Evolutionary conservation across 2,797 vertebrate species (phyloP).

Genomic region (Onychomys torridus): DNA sequence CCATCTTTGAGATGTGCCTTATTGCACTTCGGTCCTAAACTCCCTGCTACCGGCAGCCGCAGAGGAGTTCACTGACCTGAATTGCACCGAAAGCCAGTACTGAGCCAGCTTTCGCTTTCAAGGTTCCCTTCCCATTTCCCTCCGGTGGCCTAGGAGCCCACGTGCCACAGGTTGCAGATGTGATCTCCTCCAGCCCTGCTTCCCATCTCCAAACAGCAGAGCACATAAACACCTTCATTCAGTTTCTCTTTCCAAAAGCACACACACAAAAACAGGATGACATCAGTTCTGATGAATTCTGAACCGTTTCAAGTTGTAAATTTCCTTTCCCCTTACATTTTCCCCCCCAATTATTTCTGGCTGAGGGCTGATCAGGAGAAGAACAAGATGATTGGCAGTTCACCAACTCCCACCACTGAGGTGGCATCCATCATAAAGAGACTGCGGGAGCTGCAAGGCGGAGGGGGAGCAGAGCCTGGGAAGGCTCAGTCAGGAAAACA

Average conservation of each 20-base stretch:
- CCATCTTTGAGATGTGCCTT: background rate
- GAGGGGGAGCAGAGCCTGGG: background rate
- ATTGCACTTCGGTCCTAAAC: background rate
- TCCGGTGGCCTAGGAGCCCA: no score
- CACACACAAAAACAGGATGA: background rate
- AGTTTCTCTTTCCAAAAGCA: background rate
- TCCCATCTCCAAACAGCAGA: background rate
- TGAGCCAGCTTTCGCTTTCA: background rate
- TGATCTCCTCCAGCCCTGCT: background rate
- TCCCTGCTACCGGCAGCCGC: background rate
- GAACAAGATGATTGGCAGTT: background rate
- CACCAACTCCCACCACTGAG: background rate
- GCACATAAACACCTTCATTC: background rate
- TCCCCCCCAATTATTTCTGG: background rate
- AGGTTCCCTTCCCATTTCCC: background rate
- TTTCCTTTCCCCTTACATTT: constrained; percentile 31
- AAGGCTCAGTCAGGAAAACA: rapidly evolving
- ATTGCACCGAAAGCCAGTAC: background rate
- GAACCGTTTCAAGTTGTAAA: background rate
- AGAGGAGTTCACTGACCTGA: background rate
- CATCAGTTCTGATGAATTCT: constrained; percentile 37
- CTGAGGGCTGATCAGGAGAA: background rate
- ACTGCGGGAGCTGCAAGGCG: background rate
- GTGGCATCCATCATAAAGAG: background rate
- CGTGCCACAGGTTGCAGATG: background rate